These are phyloP conservation scores for Nomada fucata DNA, from an alignment of 2,888 invertebrate species.

Conservation along the genomic window DNA sequence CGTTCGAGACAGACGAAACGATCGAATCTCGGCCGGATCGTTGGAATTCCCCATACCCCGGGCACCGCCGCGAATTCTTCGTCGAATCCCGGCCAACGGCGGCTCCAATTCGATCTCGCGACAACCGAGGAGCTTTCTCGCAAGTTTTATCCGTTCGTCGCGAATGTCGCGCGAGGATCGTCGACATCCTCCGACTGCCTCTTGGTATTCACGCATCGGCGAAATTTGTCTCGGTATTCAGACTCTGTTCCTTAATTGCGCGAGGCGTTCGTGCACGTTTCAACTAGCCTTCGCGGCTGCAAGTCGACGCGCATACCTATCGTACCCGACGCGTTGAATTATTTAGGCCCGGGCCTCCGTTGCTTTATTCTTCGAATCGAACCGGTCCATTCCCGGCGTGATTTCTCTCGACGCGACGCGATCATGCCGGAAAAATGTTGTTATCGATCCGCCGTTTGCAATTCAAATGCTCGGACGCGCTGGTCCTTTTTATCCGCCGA, in stretches of 20 bases:
- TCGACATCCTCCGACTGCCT: constrained; percentile 37
- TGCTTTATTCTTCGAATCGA: constrained; percentile 31
- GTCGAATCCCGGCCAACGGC: not conserved
- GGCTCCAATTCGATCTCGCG: too few relatives aligned
- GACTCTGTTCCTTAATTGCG: constrained; percentile 71
- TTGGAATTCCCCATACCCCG: not conserved
- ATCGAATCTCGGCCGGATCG: constrained; percentile 10
- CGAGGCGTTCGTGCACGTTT: constrained; percentile 70
- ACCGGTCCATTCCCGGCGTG: constrained; percentile 45
- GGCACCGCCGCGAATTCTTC: not conserved
- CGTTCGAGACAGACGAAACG: constrained; percentile 5
- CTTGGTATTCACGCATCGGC: constrained; percentile 67
- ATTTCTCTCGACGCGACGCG: not conserved
- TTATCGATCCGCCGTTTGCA: not conserved
- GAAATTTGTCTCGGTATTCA: constrained; percentile 66
- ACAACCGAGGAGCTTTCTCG: not conserved
- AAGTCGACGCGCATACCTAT: constrained; percentile 68
- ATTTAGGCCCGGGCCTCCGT: constrained; percentile 66
- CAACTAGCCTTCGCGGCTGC: constrained; percentile 62
- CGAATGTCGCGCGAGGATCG: constrained; percentile 36
- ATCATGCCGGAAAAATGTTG: not conserved
- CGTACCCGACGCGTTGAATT: constrained; percentile 64
- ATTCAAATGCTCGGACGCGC: too few relatives aligned
- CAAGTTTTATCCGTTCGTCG: too few relatives aligned
- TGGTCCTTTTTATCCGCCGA: too few relatives aligned